Base-by-base conservation (phyloP, 2,797 vertebrate genomes). In the Sebastes melanostomus region DNA sequence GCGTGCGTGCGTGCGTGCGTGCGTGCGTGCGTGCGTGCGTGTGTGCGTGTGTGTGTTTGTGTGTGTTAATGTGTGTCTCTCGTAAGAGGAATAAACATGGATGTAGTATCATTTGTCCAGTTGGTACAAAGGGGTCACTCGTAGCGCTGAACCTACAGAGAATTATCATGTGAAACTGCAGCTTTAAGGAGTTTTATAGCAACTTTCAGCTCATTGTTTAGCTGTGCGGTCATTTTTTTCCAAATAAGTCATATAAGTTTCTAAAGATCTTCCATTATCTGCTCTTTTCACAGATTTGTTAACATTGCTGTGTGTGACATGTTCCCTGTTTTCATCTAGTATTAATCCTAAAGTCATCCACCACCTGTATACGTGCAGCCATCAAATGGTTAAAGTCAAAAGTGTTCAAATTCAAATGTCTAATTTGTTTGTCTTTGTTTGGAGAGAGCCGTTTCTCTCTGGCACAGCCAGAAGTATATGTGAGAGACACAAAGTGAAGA, bases 341-440 rank as follows among this genome's bases (percentile, higher is more conserved):
- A 30, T 70, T 25, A 7, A 22, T 20, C 38, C 36, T 62, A 34
- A 60, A 74, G 71, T 70, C 62, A 25, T 24, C 61, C 34, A 62
- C 34, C 74, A 85, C 83, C 79, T 86, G 86, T 58, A 58, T 16
- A 77, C 1, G 2, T 55, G 46, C 75, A 79, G 75, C 69, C 76
- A 75, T 73, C 60, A 72, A 89, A 80, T 87, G 70, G 78, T 82
- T 84, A 83, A 90, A 93, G 87, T 80, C 78, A 90, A 42, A 66
- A 93, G 93, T 91, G 92, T 93, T 93, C 87, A 88, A 91, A 95
- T 95, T 94, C 93, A 95, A 94, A 95, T 94, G 60, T 74, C 90
- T 92, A 59, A 95, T 95, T 95, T 95, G 95, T 89, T 94, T 95
- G 88, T 88, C 91, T 94, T 94, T 95, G 94, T 95, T 95, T 94